Base-by-base conservation (phyloP, 2,888 invertebrate species). In the Lasius fuliginosus region DNA sequence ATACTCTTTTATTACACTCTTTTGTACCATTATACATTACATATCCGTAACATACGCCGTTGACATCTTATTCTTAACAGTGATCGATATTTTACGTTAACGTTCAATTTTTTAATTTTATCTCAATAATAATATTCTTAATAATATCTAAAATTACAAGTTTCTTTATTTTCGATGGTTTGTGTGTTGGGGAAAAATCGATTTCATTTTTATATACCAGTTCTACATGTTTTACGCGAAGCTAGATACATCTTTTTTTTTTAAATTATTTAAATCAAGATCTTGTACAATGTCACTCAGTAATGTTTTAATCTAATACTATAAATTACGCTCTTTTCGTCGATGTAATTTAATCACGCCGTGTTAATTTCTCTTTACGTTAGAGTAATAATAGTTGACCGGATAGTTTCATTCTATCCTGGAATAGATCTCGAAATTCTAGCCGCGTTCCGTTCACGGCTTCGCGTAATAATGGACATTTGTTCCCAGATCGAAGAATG, bases 401-500 rank as follows among this genome's bases (percentile, higher is more conserved):
- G 15, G n/a, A 33, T n/a, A 30, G 3, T 15, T n/a, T 0, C 3
- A 15, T 69, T 56, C 23, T 33, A n/a, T 56, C 9, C 30, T 18
- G 30, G 15, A 42, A 77, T 40, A 56, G n/a, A 71, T 77, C 12
- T 40, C n/a, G n/a, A 56, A 56, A 56, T n/a, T 69, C 56, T 56
- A 42, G 53, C 33, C 40, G 4, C n/a, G 18, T 60, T 46, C 18
- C 23, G 18, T 23, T 23, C 58, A n/a, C 46, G 58, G 33, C 56
- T 67, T 49, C 75, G 15, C 60, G 49, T 42, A 69, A 84, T 68
- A 60, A 82, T 23, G 76, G 40, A 3, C 23, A 23, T 76, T 83
- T 69, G 69, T 79, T 79, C 84, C 82, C 95, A 98, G 97, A 98
- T 99, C 94, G 98, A 99, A 95, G 99, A 99, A 95, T 99, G 99